A percentile compares a stretch with the other conserved stretches of the same genome.
Conservation (phyloP, 1,140 invertebrate species). For the Drosophila azteca region DNA sequence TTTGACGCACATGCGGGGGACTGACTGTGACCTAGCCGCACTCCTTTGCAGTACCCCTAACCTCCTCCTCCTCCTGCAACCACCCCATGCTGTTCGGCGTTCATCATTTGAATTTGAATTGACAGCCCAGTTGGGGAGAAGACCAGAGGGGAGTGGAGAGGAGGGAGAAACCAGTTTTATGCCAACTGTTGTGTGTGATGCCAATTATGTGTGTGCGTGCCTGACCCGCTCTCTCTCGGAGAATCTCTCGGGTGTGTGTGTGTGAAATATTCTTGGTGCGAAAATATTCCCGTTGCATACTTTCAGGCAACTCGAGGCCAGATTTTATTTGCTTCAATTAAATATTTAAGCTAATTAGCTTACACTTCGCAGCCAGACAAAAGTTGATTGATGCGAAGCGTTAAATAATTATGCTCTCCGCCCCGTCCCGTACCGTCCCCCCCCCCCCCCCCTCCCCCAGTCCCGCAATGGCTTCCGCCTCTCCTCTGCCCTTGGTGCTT, state of each 20-base stretch:
- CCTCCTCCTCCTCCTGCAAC: slow-evolving; percentile 2
- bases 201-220: slow-evolving; percentile 71
- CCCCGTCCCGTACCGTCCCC: not conserved
- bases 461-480: not conserved
- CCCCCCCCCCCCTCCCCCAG: no score
- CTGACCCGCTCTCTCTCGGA: not conserved
- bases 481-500: not conserved
- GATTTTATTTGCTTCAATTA: slow-evolving; percentile 76
- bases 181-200: slow-evolving; percentile 38
- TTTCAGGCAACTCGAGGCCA: slow-evolving; percentile 38
- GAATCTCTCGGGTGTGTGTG: not conserved
- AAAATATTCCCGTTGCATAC: slow-evolving; percentile 47
- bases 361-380: slow-evolving; percentile 57
- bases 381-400: slow-evolving; percentile 65
- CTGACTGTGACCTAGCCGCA: slow-evolving; percentile 37
- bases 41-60: not conserved
- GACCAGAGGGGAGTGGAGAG: not conserved
- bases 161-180: slow-evolving; percentile 45
- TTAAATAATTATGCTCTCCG: slow-evolving; percentile 67
- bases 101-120: slow-evolving; percentile 68
- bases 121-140: slow-evolving; percentile 35
- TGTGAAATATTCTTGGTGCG: slow-evolving; percentile 6
- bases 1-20: slow-evolving; percentile 67
- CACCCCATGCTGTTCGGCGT: slow-evolving; percentile 9
- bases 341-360: slow-evolving; percentile 79